Evolutionary conservation across 2,113 vertebrate genomes (phyloP).

Genomic region (Poecile atricapillus): DNA sequence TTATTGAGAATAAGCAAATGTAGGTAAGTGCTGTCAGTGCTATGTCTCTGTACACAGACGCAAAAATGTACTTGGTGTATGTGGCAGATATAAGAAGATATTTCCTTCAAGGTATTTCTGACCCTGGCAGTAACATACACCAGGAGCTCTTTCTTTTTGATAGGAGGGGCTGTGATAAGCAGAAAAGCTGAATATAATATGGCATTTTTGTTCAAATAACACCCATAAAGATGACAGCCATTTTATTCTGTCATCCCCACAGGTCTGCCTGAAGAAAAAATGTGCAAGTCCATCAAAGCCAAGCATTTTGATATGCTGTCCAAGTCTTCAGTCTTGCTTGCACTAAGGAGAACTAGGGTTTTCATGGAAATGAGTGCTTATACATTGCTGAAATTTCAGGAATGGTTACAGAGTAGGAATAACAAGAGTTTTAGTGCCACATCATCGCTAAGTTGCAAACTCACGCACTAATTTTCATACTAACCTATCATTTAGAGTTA

Average conservation of each 20-base stretch:
- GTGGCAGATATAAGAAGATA: background rate
- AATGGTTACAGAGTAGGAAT: background rate
- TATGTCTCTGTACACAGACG: background rate
- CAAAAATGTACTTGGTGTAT: fast-evolving
- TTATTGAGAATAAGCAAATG: background rate
- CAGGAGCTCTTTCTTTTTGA: background rate
- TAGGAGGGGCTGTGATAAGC: background rate
- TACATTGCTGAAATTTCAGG: background rate
- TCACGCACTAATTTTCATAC: background rate
- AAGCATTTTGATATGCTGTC: background rate
- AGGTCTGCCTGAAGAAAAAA: background rate
- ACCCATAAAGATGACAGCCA: background rate
- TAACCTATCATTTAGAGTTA: background rate
- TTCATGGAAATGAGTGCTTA: background rate
- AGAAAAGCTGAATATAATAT: background rate
- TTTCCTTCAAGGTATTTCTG: background rate
- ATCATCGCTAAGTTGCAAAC: background rate
- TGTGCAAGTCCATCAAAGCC: background rate
- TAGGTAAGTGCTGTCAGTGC: background rate
- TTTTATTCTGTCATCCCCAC: background rate
- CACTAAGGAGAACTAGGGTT: background rate
- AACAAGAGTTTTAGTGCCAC: background rate
- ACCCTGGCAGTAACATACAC: background rate
- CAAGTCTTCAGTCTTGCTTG: background rate
- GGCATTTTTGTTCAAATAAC: background rate